Conservation (phyloP, 2,113 vertebrate species). For the Urocolius indicus region DNA sequence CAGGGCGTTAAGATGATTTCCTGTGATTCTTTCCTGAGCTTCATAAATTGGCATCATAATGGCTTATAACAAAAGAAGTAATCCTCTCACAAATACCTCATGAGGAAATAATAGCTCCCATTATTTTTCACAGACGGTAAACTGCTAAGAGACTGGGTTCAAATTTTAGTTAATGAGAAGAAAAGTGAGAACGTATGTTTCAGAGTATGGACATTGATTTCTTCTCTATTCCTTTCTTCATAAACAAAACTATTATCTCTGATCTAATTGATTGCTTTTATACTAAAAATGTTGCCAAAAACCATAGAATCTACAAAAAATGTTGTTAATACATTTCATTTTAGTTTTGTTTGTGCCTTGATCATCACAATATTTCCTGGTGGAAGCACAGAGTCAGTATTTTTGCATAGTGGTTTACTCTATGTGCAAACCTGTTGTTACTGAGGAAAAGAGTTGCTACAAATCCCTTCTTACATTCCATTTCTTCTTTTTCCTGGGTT, state of each 20-base stretch:
- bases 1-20: neutral
- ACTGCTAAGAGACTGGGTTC: neutral
- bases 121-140: neutral
- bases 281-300: neutral
- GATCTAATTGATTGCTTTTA: neutral
- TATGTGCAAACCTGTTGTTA: neutral
- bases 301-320: neutral
- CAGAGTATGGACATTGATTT: neutral
- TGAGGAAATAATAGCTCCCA: neutral
- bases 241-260: neutral
- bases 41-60: neutral
- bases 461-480: neutral
- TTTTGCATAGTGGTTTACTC: neutral
- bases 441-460: neutral
- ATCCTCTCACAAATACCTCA: neutral
- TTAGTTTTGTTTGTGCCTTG: neutral
- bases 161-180: neutral
- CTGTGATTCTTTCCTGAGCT: neutral
- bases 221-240: neutral
- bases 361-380: fast-evolving
- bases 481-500: neutral
- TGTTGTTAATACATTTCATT: neutral
- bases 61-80: neutral
- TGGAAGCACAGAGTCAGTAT: neutral
- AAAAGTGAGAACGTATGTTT: neutral